These are phyloP conservation scores for Nudaria mundana DNA, from an alignment of 2,888 invertebrate species.

Conservation along the genomic window DNA sequence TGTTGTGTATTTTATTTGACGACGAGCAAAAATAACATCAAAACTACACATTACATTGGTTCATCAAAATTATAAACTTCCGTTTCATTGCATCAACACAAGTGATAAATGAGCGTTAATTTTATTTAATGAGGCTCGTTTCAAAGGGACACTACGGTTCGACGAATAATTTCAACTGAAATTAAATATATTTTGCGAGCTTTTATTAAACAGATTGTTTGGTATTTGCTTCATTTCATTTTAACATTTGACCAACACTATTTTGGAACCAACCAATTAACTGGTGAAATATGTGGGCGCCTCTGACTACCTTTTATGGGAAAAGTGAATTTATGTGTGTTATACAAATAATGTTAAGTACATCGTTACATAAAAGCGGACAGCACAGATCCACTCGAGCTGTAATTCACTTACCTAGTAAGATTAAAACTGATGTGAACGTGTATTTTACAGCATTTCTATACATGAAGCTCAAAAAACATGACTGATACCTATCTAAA, in stretches of 20 bases:
- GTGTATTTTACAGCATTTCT: slow-evolving; percentile 55
- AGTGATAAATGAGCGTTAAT: slow-evolving; percentile 22
- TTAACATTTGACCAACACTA: no score
- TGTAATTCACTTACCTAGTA: slow-evolving; percentile 65
- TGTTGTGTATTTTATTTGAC: no score
- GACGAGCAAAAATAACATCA: no score
- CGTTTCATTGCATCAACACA: neutral
- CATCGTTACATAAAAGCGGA: slow-evolving; percentile 22
- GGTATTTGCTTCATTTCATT: slow-evolving; percentile 9
- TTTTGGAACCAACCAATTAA: no score
- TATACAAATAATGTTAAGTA: slow-evolving; percentile 20
- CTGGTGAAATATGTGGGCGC: no score
- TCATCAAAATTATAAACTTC: no score
- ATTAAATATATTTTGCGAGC: slow-evolving; percentile 24
- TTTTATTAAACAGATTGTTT: no score
- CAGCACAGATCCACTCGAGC: slow-evolving; percentile 19
- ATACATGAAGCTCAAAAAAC: slow-evolving; percentile 42
- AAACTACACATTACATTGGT: no score
- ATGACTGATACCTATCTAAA: slow-evolving; percentile 32
- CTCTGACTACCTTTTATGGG: no score
- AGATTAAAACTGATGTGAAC: slow-evolving; percentile 56
- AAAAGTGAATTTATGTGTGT: neutral
- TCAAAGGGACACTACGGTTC: slow-evolving; percentile 18
- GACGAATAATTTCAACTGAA: slow-evolving; percentile 14
- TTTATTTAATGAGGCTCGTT: slow-evolving; percentile 23